A percentile compares a stretch with the other conserved stretches of the same genome.
Evolutionary conservation across 1,140 invertebrate genomes (phyloP).

Genomic region (Sinella curviseta): DNA sequence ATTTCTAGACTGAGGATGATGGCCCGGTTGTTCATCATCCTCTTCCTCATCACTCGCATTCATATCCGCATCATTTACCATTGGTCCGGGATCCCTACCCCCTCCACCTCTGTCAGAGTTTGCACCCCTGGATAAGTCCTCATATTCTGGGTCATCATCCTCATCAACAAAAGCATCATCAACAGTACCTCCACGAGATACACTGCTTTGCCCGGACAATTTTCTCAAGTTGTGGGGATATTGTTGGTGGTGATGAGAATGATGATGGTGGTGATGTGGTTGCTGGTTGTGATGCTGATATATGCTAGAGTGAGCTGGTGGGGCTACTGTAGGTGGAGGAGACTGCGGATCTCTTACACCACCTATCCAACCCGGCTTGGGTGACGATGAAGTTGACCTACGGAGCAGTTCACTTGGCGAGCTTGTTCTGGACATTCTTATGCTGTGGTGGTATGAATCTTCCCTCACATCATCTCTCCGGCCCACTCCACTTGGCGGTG

Average conservation of each 20-base stretch:
- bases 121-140: neutral
- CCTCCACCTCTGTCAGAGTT: neutral
- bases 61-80: neutral
- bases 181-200: neutral
- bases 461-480: neutral
- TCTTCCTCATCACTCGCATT: slow-evolving; percentile 4
- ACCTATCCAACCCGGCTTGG: neutral
- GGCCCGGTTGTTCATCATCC: neutral
- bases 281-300: slow-evolving; percentile 61
- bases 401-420: neutral
- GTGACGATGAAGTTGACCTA: neutral
- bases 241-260: slow-evolving; percentile 53
- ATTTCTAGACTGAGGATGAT: neutral
- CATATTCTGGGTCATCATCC: neutral
- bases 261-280: slow-evolving; percentile 43
- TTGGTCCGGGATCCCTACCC: neutral
- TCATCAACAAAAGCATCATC: neutral
- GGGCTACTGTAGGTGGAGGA: slow-evolving; percentile 34
- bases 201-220: neutral
- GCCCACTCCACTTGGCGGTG: neutral
- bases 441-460: slow-evolving; percentile 1
- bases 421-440: neutral
- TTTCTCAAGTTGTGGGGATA: slow-evolving; percentile 55
- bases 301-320: slow-evolving; percentile 52
- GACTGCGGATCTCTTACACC: slow-evolving; percentile 26